Evolutionary conservation across 2,888 invertebrate species (phyloP).

Genomic region (Notodonta ziczac): DNA sequence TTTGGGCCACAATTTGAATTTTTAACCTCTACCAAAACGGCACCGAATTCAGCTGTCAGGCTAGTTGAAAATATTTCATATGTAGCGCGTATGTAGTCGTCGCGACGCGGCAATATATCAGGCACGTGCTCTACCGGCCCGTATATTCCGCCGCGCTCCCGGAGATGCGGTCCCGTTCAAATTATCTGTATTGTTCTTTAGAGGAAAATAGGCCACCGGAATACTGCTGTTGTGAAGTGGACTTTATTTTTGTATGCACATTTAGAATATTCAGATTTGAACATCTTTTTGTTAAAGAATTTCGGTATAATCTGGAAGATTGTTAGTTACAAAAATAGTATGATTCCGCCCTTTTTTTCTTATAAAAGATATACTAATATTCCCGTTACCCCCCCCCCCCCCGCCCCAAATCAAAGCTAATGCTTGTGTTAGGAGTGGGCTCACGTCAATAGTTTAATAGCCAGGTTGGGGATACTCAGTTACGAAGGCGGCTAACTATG

Average conservation of each 20-base stretch:
- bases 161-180: slow-evolving; percentile 4
- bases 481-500: too few species aligned
- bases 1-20: too few species aligned
- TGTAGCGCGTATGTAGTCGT: neutral
- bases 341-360: too few species aligned
- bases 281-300: neutral
- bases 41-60: neutral
- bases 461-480: too few species aligned
- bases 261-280: neutral
- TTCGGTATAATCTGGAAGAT: too few species aligned
- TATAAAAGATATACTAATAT: too few species aligned
- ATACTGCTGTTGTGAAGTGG: neutral
- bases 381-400: too few species aligned
- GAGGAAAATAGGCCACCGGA: slow-evolving; percentile 8
- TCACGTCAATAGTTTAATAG: too few species aligned
- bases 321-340: too few species aligned
- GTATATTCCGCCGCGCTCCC: neutral
- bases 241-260: neutral
- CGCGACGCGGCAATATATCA: neutral
- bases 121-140: neutral
- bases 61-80: slow-evolving; percentile 2
- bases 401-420: too few species aligned
- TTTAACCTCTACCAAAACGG: neutral
- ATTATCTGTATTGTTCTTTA: slow-evolving; percentile 11
- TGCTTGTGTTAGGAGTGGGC: too few species aligned